Evolutionary conservation across 2,888 invertebrate species (phyloP), one percentile per base, ranked within the genome.

Genomic region (Melanotus villosus): DNA sequence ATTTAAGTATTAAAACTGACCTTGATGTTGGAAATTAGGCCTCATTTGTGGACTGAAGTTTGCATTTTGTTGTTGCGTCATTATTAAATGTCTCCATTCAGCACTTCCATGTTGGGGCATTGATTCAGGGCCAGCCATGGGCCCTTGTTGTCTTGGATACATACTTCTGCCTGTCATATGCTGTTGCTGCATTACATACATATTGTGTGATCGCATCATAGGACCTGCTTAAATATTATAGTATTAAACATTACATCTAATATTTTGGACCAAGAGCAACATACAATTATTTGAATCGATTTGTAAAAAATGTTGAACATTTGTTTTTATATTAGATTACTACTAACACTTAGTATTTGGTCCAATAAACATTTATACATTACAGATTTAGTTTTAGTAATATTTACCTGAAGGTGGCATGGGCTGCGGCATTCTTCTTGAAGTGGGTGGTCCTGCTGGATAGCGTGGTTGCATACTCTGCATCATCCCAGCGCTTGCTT

Each of bases 121-220:
- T 34, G 85, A 83, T 58, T 89, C 88, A 70, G 85, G 85, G 52
- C 88, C 88, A 26, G 88, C 86, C 82, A 89, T 88, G 14, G 90
- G 88, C 73, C 88, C 87, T 80, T 89, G 87, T 77, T 90, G 90
- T 67, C 87, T 82, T 38, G 87, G 86, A 73, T 84, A 84, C 84
- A 87, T 86, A 7, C 84, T 84, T 32, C 85, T 78, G 4, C 66
- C 79, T 68, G 77, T 78, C 81, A 85, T 83, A 81, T 87, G 84
- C 81, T 87, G 87, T 67, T 87, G 85, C 65, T 87, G 88, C 78
- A 89, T 87, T 86, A 88, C 87, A 72, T 88, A 88, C 86, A 88
- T 87, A 74, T 88, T 88, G 82, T 89, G 90, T 1, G 90, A 89
- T 72, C 91, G 86, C 88, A 91, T 90, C 91, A 91, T 91, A 3